Evolutionary conservation across 1,140 invertebrate species (phyloP).

Genomic region (Drosophila orosa): DNA sequence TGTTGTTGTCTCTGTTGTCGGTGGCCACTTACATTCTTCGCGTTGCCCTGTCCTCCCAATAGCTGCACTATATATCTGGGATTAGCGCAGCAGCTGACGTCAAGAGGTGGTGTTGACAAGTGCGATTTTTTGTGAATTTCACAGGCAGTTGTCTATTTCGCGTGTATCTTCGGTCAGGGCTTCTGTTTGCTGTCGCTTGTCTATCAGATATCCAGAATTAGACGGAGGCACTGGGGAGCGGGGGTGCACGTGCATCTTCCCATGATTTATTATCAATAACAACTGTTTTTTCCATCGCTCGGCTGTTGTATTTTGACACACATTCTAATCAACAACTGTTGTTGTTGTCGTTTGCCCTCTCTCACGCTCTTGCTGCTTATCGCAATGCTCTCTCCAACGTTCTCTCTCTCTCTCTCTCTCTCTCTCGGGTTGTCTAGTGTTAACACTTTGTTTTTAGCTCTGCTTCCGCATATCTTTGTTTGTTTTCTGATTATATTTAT

Average conservation of each 20-base stretch:
- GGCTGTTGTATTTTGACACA: conserved; percentile 62
- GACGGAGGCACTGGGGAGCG: neutral
- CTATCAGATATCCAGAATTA: conserved; percentile 24
- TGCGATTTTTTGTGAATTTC: conserved; percentile 42
- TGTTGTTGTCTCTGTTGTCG: neutral
- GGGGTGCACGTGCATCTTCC: conserved; percentile 33
- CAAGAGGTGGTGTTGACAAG: conserved; percentile 34
- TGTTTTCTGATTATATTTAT: conserved; percentile 15
- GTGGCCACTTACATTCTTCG: conserved; percentile 58
- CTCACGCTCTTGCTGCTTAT: conserved; percentile 8
- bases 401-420: conserved; percentile 17
- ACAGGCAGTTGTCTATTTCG: conserved; percentile 41
- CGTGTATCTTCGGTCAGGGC: conserved; percentile 4
- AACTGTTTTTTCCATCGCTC: conserved; percentile 20
- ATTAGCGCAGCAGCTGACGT: conserved; percentile 16
- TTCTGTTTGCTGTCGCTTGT: conserved; percentile 13
- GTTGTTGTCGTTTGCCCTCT: conserved; percentile 11
- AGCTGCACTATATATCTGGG: conserved; percentile 26
- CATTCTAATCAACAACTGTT: conserved; percentile 64
- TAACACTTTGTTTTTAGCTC: conserved; percentile 24
- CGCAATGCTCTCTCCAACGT: conserved; percentile 8
- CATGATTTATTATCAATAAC: conserved; percentile 33
- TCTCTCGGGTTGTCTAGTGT: conserved; percentile 16
- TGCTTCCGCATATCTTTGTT: conserved; percentile 38
- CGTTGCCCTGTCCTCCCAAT: conserved; percentile 19